A percentile compares a stretch with the other conserved stretches of the same genome.
These are phyloP conservation scores for Conus ventricosus DNA, from an alignment of 1,140 invertebrate genomes.

Conservation along the genomic window DNA sequence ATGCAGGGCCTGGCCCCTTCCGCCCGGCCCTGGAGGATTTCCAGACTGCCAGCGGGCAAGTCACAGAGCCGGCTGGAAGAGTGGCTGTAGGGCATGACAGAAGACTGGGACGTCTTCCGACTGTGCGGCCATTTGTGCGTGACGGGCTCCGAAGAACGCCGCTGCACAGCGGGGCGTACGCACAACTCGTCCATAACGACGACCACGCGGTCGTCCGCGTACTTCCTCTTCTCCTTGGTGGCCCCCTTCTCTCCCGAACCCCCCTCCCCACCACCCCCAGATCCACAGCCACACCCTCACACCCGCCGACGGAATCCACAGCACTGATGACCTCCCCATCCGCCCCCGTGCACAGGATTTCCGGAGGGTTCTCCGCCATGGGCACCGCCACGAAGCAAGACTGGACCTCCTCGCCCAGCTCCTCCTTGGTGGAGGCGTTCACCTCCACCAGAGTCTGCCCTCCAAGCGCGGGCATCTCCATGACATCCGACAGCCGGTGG, in stretches of 20 bases:
- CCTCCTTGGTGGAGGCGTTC: background rate
- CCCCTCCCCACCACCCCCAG: background rate
- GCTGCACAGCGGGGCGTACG: background rate
- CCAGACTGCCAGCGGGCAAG: background rate
- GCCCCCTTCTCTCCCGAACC: background rate
- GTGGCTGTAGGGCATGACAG: too few species aligned
- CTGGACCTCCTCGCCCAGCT: background rate
- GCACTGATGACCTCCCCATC: background rate
- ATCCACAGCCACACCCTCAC: background rate
- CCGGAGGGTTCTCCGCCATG: background rate
- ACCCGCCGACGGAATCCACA: background rate
- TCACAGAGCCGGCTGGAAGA: background rate
- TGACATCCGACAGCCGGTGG: background rate
- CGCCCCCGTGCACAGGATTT: background rate
- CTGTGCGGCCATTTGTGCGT: background rate
- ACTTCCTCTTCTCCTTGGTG: background rate
- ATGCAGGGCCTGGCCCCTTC: background rate
- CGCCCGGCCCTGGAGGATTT: background rate
- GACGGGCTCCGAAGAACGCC: background rate
- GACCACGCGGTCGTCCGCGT: background rate
- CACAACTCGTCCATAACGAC: background rate
- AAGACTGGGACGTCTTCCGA: background rate
- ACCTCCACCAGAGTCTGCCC: conserved; percentile 18
- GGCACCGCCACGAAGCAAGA: background rate
- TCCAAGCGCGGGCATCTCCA: background rate